Evolutionary conservation across 2,113 vertebrate species (phyloP), one percentile per base, ranked within the genome.

Genomic region (Rhegmatorhina hoffmannsi): DNA sequence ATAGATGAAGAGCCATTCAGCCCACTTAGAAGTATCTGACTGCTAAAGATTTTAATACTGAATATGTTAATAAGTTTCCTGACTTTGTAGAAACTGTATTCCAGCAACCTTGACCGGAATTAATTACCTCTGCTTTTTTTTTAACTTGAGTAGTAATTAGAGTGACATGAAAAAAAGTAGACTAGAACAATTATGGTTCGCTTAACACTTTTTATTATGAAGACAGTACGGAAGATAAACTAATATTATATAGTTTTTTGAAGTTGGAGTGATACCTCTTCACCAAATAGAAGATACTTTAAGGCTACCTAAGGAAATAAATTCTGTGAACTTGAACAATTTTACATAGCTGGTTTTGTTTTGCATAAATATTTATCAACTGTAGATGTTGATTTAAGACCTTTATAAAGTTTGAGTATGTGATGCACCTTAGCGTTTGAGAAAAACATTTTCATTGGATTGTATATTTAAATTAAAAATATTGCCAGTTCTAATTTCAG

Each of bases 21-120:
- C 43, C 60, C 10, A 18, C 28, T 86, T 73, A 78, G 73, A 64
- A 47, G 6, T 58, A 24, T 64, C 47, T 91, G 56, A 40, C 14
- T 81, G 49, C 24, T 89, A 28, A 33, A 31, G 36, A n/a, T 81
- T 78, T 77, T 79, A 64, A 49, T 63, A 64, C 4, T 40, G 18
- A 21, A 17, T 82, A 34, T 77, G 19, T 55, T 77, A 93, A 38
- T 34, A 62, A 26, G 20, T 68, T 81, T 86, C 28, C 28, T 60
- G 36, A 55, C 34, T 74, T 74, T 44, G 28, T 69, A 58, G 36
- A 53, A 73, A 66, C 20, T 70, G 2, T 68, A 44, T 92, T 88
- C 40, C 34, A 88, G 47, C 28, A 88, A 78, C 72, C 72, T 69
- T 93, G 90, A 92, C 83, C 59, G 68, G 68, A 93, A 86, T 90